Evolutionary conservation across 1,140 invertebrate genomes (phyloP).

Genomic region (Hylaeus anthracinus): DNA sequence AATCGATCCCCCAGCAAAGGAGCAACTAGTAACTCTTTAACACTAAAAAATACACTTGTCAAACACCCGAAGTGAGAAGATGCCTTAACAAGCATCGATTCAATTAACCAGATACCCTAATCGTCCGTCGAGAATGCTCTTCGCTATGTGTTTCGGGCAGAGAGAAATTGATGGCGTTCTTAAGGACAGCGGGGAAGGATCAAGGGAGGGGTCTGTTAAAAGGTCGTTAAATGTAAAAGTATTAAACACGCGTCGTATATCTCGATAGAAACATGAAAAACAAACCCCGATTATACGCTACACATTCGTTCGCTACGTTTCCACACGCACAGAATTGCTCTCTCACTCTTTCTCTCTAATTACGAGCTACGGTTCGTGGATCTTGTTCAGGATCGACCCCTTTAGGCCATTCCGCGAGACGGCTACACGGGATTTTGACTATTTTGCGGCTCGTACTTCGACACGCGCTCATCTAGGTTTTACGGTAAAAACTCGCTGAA

Average conservation of each 20-base stretch:
- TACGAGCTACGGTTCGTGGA: conserved; percentile 46
- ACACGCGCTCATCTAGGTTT: conserved; percentile 36
- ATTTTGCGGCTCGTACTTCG: conserved; percentile 17
- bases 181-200: not conserved
- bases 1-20: no score
- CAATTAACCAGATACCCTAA: no score
- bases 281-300: conserved; percentile 61
- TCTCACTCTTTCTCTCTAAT: conserved; percentile 49
- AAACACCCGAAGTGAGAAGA: no score
- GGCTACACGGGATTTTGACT: conserved; percentile 12
- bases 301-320: conserved; percentile 45
- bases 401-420: conserved; percentile 45
- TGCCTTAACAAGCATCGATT: no score
- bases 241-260: conserved; percentile 70
- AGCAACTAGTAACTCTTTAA: no score
- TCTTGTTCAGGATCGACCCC: conserved; percentile 7
- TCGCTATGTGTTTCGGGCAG: not conserved
- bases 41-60: no score
- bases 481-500: conserved; percentile 56
- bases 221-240: conserved; percentile 69
- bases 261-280: conserved; percentile 72
- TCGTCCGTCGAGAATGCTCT: no score
- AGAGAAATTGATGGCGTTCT: not conserved
- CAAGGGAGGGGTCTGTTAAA: no score
- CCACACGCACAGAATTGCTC: conserved; percentile 40